Base-by-base conservation (phyloP, 2,888 invertebrate genomes). In the Patella pellucida region DNA sequence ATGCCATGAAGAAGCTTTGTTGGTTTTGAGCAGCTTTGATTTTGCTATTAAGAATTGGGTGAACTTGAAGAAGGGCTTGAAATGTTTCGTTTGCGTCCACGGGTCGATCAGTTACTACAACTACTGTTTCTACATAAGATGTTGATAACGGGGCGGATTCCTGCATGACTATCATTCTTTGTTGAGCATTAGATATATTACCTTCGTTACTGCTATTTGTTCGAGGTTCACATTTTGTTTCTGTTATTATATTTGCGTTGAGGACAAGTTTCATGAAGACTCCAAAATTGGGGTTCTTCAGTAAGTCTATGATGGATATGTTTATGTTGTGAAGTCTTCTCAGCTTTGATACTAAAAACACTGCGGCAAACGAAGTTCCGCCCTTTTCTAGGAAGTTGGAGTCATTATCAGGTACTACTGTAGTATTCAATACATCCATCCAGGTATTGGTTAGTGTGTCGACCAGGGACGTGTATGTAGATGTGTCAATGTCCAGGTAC, bases 101-200 rank as follows among this genome's bases (percentile, higher is more conserved):
- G 3, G 62, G 19, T 11, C 23, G 62, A 3, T 62, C 19, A 23
- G 23, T 23, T 2, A 12, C 19, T 14, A 23, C 19, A 14, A 23
- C 62, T 15, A 23, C 19, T 23, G 62, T 67, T 67, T 75, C 75
- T 15, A 67, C 67, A n/a, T 75, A 75, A 11, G 75, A 70, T 11
- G 75, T 75, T 16, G 75, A 75, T 7, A 50, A 14, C 7, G 27
- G 56, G 15, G 68, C 15, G 50, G 70, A 62, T 50, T 27, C 69
- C 27, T 75, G 75, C 71, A 75, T 71, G 12, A 71, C 52, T 16
- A 70, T 52, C 75, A 75, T 75, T 62, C 75, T 68, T n/a, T 50
- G 70, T 50, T 75, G 75, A 62, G 75, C 71, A 41, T 52, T 23
- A 14, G 75, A 75, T 52, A 75, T 62, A 19, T 19, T 12, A 23